Evolutionary conservation across 2,113 vertebrate genomes (phyloP).

Genomic region (Epinephelus moara): DNA sequence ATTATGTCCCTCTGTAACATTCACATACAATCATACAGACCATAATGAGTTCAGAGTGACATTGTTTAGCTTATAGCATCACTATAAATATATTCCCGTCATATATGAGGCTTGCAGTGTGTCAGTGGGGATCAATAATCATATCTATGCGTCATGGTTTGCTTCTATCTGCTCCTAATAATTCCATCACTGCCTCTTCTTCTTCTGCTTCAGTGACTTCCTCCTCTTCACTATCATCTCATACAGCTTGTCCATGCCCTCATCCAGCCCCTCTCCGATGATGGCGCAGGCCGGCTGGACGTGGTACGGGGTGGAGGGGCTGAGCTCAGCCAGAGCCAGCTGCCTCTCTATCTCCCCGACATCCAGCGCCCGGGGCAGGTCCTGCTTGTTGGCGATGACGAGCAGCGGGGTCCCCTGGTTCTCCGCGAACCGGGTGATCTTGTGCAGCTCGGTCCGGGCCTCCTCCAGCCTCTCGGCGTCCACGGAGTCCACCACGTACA

Average conservation of each 20-base stretch:
- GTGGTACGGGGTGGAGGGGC: slow-evolving; percentile 93
- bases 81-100: slow-evolving; percentile 20
- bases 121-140: background rate
- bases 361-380: slow-evolving; percentile 93
- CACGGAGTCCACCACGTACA: slow-evolving; percentile 98
- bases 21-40: background rate
- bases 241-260: slow-evolving; percentile 97
- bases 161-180: slow-evolving; percentile 6
- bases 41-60: slow-evolving; percentile 2
- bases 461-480: slow-evolving; percentile 96
- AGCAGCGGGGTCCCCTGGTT: slow-evolving; percentile 95
- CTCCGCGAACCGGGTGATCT: slow-evolving; percentile 94
- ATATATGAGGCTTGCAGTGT: slow-evolving; percentile 8
- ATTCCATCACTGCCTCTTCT: slow-evolving; percentile 86
- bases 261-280: slow-evolving; percentile 95
- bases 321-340: slow-evolving; percentile 92
- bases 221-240: slow-evolving; percentile 97
- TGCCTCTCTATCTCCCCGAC: slow-evolving; percentile 94
- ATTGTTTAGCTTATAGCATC: slow-evolving; percentile 13
- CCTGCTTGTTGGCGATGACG: slow-evolving; percentile 98
- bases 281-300: slow-evolving; percentile 97
- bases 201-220: slow-evolving; percentile 95
- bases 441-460: slow-evolving; percentile 95
- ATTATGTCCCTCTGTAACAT: background rate
- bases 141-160: background rate